Evolutionary conservation across 1,140 invertebrate species (phyloP), one percentile per base, ranked within the genome.

Genomic region (Drosophila varians): DNA sequence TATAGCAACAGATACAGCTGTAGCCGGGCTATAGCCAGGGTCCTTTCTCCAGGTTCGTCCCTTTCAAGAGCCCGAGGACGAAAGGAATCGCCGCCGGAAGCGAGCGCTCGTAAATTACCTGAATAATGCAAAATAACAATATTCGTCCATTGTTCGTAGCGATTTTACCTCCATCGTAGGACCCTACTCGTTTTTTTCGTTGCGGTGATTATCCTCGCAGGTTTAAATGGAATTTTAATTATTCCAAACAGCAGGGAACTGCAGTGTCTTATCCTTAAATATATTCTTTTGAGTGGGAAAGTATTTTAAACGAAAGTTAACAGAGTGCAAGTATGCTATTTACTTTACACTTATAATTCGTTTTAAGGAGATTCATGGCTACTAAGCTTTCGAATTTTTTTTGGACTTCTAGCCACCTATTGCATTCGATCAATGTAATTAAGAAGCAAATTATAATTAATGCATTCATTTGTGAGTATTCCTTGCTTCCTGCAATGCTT

Each of bases 111-210:
- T 84, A 86, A 84, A 84, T 84, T 86, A 84, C 76, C 74, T 71
- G 77, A 86, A 84, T 86, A 86, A 84, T 86, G 82, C 64, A 69
- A 86, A 84, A 86, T 86, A 80, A 80, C 80, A 84, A 84, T 80
- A 87, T 87, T 84, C 79, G 80, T 72, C 74, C 82, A 65, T 82
- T 80, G 74, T 74, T 75, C 74, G 69, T 48, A 42, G 4, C 38
- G 23, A 4, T 18, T 11, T n/a, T 0, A 9, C 6, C 14, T 11
- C 16, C 34, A 2, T 34, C 38, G 46, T 26, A 26, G 38, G 60
- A 11, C 11, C 6, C 7, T 38, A 11, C 3, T 4, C 14, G 9
- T 5, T 12, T 19, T 42, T 43, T 62, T 42, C 21, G 34, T 23
- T 25, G 23, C 14, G 62, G 3, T 25, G 62, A 66, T 66, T 65